Conservation (phyloP, 2,888 invertebrate genomes). For the Cheilosia soror region DNA sequence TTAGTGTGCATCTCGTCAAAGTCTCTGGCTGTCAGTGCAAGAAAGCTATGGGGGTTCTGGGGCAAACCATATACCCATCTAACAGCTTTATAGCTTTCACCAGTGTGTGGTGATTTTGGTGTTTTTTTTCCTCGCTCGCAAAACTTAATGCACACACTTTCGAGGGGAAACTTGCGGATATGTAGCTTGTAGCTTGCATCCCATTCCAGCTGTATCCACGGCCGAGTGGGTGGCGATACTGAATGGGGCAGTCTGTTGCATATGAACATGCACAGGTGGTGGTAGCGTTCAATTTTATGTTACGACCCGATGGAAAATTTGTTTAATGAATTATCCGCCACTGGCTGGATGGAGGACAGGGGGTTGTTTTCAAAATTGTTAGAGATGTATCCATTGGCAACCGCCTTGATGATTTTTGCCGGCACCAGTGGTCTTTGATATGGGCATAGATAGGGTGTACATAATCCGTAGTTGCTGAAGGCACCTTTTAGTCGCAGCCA, state of each 20-base stretch:
- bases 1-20: neutral
- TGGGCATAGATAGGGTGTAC: too few species aligned
- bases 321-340: constrained; percentile 50
- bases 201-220: constrained; percentile 21
- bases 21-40: constrained; percentile 27
- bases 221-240: neutral
- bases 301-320: constrained; percentile 43
- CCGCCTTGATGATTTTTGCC: constrained; percentile 5
- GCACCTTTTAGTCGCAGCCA: too few species aligned
- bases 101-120: constrained; percentile 52
- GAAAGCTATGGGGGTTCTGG: constrained; percentile 19
- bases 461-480: too few species aligned
- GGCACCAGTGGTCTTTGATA: neutral
- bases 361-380: neutral
- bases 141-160: constrained; percentile 56
- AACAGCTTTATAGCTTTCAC: constrained; percentile 69
- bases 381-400: constrained; percentile 25
- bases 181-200: constrained; percentile 55
- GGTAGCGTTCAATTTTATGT: constrained; percentile 42
- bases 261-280: constrained; percentile 59
- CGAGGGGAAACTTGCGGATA: constrained; percentile 63
- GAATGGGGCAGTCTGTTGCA: constrained; percentile 66
- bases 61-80: neutral
- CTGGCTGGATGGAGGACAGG: neutral
- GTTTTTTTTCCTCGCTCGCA: constrained; percentile 8